These are phyloP conservation scores for Rhorus exstirpatorius DNA, from an alignment of 2,888 invertebrate species.

Conservation along the genomic window DNA sequence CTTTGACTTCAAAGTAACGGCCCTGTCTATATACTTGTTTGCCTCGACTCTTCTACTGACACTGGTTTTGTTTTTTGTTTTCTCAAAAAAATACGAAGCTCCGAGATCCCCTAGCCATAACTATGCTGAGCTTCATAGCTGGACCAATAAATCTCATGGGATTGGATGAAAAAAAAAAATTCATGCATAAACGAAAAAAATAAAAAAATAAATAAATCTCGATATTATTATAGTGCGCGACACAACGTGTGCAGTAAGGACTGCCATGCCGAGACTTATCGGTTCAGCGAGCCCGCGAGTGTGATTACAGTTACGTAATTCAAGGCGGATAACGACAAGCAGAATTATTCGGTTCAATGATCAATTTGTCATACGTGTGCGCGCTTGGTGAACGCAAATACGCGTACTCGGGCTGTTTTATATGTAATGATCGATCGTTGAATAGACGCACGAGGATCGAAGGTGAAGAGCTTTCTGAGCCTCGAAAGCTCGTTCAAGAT, in stretches of 20 bases:
- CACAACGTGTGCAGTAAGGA: constrained; percentile 46
- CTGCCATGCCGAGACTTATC: constrained; percentile 76
- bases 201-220: background rate
- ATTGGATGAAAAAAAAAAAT: constrained; percentile 39
- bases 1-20: no score
- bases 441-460: background rate
- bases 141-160: constrained; percentile 21
- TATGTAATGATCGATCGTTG: constrained; percentile 1
- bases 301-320: constrained; percentile 78
- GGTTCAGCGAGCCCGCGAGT: constrained; percentile 78
- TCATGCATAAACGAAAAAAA: no score
- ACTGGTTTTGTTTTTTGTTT: no score
- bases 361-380: constrained; percentile 79
- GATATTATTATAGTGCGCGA: constrained; percentile 53
- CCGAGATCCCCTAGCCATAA: constrained; percentile 7
- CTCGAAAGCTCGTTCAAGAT: background rate
- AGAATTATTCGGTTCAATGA: constrained; percentile 81
- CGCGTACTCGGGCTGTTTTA: constrained; percentile 23
- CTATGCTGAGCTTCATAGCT: background rate
- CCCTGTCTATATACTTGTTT: no score
- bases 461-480: constrained; percentile 5
- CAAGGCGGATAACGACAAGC: constrained; percentile 75
- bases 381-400: constrained; percentile 62
- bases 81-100: background rate
- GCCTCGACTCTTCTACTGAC: no score